Evolutionary conservation across 2,797 vertebrate species (phyloP), one percentile per base, ranked within the genome.

Genomic region (Xenentodon cancila): DNA sequence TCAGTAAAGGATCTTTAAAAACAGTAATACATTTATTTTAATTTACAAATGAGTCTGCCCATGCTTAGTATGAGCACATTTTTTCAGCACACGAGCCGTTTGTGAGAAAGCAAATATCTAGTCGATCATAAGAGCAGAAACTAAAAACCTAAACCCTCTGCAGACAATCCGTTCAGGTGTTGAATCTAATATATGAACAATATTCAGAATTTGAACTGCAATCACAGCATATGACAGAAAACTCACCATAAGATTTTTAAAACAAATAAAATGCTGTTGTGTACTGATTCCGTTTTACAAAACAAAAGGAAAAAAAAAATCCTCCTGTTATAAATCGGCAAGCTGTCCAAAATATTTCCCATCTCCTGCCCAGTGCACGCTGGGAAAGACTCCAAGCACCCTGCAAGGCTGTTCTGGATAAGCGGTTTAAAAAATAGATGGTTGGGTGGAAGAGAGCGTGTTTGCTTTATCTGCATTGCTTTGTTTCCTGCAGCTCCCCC

Each of bases 401-500:
- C 63, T 56, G 59, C 51, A 60, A 67, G 54, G 53, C 68, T 62
- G 64, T 81, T 62, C 52, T 71, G 61, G 64, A 73, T 82, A 85
- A 86, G 52, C 52, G 17, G 71, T 75, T 80, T 79, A 74, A 68
- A 76, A 82, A 77, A 73, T 77, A 76, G 67, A 80, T 75, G 25
- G 55, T 59, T 65, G 44, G 68, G 64, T 79, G 64, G 49, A 64
- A 76, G 78, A 71, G 68, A 67, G 63, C 52, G 68, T 21, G 54
- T 59, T 54, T 48, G 8, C 64, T 80, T 77, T 79, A 70, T 86
- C 76, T 83, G 73, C 77, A 71, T 52, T 71, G 70, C 75, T 79
- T 69, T 68, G 58, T 72, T 79, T 73, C 44, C 67, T 52, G 58
- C 71, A 59, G 66, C 64, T 75, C 54, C 40, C 75, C 50, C 44